Percentiles rank a stretch among this genome's conserved stretches.
These are phyloP conservation scores for Myotis daubentonii DNA, from an alignment of 2,797 vertebrate genomes.

Conservation along the genomic window DNA sequence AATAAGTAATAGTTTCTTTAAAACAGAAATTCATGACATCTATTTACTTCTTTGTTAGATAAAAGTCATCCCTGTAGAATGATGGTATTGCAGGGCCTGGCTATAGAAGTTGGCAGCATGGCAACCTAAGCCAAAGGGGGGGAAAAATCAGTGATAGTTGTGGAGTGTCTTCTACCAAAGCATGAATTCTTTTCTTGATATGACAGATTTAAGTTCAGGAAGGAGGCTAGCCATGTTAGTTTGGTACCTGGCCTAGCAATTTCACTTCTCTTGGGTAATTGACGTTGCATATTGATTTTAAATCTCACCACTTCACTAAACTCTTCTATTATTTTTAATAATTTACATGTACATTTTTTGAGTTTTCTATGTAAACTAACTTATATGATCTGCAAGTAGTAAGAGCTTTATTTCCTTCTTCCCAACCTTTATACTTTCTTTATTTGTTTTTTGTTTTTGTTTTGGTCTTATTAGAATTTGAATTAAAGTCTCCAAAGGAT, in stretches of 20 bases:
- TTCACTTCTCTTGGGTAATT: constrained; percentile 1
- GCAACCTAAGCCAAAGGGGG: background rate
- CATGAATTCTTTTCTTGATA: constrained; percentile 34
- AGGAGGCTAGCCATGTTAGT: background rate
- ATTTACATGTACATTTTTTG: constrained; percentile 26
- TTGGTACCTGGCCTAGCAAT: background rate
- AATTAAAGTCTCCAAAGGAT: constrained; percentile 45
- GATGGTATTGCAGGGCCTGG: background rate
- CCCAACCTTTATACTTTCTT: background rate
- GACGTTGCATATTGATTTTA: constrained; percentile 50
- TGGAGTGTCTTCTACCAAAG: background rate
- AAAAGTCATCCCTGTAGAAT: background rate
- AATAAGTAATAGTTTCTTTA: background rate
- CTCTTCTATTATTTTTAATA: constrained; percentile 11
- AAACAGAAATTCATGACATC: background rate
- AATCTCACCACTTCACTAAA: constrained; percentile 19
- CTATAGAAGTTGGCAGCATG: background rate
- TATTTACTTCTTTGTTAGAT: background rate
- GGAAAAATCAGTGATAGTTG: background rate
- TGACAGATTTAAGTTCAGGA: background rate
- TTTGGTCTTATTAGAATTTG: background rate
- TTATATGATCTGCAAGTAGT: constrained; percentile 37
- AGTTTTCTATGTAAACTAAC: constrained; percentile 9
- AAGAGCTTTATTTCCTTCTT: constrained; percentile 48
- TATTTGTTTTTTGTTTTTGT: background rate